These are phyloP conservation scores for Hippoglossus stenolepis DNA, from an alignment of 2,113 vertebrate genomes.

Conservation along the genomic window DNA sequence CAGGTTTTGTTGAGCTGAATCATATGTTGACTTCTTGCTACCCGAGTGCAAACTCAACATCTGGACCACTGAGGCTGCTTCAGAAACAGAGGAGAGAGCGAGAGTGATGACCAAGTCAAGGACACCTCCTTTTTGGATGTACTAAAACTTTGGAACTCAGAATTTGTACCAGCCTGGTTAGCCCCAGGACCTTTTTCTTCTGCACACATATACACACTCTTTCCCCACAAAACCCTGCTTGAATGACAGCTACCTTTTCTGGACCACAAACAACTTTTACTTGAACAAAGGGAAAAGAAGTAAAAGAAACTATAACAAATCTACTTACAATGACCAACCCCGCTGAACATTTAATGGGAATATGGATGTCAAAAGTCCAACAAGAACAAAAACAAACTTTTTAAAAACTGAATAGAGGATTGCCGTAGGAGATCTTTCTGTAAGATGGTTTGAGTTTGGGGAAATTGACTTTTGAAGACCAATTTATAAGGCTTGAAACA, in stretches of 20 bases:
- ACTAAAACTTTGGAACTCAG: constrained; percentile 78
- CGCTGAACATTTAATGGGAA: constrained; percentile 69
- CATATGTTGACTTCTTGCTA: constrained; percentile 86
- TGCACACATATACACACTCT: constrained; percentile 72
- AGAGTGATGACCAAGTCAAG: constrained; percentile 60
- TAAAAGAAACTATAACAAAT: constrained; percentile 72
- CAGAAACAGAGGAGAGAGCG: constrained; percentile 74
- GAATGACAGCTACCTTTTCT: constrained; percentile 79
- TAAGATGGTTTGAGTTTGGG: constrained; percentile 65
- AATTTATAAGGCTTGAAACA: constrained; percentile 76
- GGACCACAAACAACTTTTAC: constrained; percentile 77
- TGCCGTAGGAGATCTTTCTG: constrained; percentile 75
- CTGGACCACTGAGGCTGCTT: constrained; percentile 76
- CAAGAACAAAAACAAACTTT: constrained; percentile 70
- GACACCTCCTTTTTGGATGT: constrained; percentile 75
- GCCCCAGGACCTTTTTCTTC: constrained; percentile 72
- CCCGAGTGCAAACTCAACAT: constrained; percentile 75
- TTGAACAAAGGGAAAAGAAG: constrained; percentile 73
- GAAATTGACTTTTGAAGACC: constrained; percentile 78
- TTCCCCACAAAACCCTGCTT: constrained; percentile 71
- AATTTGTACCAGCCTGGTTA: constrained; percentile 78
- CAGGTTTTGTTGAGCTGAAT: constrained; percentile 91
- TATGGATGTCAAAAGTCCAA: constrained; percentile 70
- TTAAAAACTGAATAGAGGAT: constrained; percentile 70
- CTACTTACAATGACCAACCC: constrained; percentile 66